Evolutionary conservation across 1,140 invertebrate species (phyloP).

Genomic region (Hypothenemus hampei): DNA sequence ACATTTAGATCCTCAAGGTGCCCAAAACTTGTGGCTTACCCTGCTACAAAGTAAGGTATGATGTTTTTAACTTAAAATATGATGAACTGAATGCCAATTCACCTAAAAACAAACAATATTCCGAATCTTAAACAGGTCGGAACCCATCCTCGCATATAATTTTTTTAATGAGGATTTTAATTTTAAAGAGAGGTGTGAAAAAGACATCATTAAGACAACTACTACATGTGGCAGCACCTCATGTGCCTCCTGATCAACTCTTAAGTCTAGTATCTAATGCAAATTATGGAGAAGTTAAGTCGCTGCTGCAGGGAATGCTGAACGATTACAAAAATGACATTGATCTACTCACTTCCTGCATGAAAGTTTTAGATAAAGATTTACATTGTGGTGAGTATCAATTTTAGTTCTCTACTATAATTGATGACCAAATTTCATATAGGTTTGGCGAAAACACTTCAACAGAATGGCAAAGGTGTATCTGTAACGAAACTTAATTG

Average conservation of each 20-base stretch:
- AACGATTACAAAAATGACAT: constrained; percentile 48
- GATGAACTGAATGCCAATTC: too few relatives aligned
- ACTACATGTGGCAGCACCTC: constrained; percentile 50
- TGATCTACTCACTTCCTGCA: constrained; percentile 42
- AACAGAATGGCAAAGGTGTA: constrained; percentile 32
- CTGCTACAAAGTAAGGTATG: constrained; percentile 44
- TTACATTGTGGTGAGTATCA: constrained; percentile 41
- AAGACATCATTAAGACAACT: constrained; percentile 43
- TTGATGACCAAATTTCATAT: not conserved
- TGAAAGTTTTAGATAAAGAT: constrained; percentile 44
- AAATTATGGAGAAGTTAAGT: constrained; percentile 51
- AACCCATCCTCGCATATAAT: too few relatives aligned
- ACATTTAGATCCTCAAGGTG: constrained; percentile 40
- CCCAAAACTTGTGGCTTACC: constrained; percentile 48
- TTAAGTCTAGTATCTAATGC: constrained; percentile 48
- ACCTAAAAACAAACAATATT: too few relatives aligned
- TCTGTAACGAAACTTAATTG: constrained; percentile 34
- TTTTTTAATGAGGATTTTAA: too few relatives aligned
- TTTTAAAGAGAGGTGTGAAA: constrained; percentile 28
- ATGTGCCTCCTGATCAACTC: constrained; percentile 49
- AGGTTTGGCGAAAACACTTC: constrained; percentile 41
- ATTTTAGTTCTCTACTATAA: constrained; percentile 1
- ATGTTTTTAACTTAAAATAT: too few relatives aligned
- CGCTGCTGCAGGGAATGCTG: constrained; percentile 49
- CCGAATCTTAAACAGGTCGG: too few relatives aligned